phyloP scores from a whole-genome alignment of 2,797 vertebrate genomes.

The Chelon labrosus region DNA sequence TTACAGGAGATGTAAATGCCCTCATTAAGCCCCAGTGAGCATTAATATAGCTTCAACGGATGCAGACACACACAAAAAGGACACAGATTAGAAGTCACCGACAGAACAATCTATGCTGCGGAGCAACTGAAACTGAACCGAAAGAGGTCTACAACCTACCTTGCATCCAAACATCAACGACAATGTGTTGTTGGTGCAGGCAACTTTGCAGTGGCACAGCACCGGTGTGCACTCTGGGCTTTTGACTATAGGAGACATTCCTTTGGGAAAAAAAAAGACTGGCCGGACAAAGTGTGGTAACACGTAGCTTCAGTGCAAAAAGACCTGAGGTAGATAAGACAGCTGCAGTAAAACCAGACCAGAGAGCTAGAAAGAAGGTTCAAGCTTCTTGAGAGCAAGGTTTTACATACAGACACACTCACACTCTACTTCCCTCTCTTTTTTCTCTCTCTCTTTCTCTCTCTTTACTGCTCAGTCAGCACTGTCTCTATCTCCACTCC shows the following conservation, averaged over 20 bases:
- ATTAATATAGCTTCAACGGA: constrained; percentile 46
- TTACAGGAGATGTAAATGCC: constrained; percentile 46
- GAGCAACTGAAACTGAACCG: neutral
- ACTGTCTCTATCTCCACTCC: neutral
- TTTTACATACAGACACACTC: constrained; percentile 29
- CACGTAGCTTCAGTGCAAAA: constrained; percentile 22
- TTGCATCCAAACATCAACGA: constrained; percentile 98
- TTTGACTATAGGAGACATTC: constrained; percentile 93
- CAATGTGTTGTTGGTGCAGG: constrained; percentile 94
- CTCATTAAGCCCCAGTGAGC: constrained; percentile 59
- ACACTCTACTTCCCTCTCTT: neutral
- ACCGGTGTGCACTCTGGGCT: constrained; percentile 91
- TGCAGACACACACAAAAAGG: constrained; percentile 1
- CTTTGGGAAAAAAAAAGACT: constrained; percentile 57
- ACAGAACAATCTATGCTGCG: neutral
- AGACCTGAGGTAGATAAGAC: constrained; percentile 75
- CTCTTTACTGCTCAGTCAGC: neutral
- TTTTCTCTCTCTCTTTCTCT: neutral
- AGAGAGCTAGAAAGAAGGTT: constrained; percentile 75
- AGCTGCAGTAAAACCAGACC: constrained; percentile 68
- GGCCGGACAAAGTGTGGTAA: constrained; percentile 43
- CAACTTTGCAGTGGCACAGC: constrained; percentile 98
- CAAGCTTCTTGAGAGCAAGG: constrained; percentile 65
- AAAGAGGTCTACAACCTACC: constrained; percentile 85
- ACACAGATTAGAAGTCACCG: neutral